phyloP scores from a whole-genome alignment of 2,113 vertebrate species.

The Eurypyga helias region DNA sequence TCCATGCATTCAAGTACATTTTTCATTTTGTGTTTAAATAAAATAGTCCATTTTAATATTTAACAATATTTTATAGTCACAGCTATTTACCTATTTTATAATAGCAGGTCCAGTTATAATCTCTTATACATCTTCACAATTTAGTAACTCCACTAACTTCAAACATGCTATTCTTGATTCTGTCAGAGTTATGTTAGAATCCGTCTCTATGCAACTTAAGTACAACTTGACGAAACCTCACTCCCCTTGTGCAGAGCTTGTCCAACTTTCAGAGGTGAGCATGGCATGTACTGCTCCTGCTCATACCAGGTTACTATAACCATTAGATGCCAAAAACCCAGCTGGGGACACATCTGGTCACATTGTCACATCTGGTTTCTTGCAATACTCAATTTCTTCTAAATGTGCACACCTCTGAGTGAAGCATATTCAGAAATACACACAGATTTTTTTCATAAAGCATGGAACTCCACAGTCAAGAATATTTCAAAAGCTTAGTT shows the following conservation, averaged over 20 bases:
- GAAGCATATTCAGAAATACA: constrained; percentile 1
- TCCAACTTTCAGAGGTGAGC: not conserved
- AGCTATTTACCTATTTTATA: not conserved
- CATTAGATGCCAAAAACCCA: constrained; percentile 14
- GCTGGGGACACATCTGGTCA: not conserved
- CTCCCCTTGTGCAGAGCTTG: not conserved
- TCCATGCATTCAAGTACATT: not conserved
- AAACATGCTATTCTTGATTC: not conserved
- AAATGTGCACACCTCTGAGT: not conserved
- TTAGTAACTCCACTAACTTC: not conserved
- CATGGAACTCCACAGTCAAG: constrained; percentile 32
- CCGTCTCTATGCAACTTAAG: not conserved
- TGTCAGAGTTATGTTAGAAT: not conserved
- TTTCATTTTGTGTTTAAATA: not conserved
- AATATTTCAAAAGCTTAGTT: constrained; percentile 57
- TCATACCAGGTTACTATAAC: not conserved
- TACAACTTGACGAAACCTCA: not conserved
- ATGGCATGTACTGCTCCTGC: not conserved
- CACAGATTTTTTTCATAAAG: constrained; percentile 18
- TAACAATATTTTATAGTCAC: not conserved
- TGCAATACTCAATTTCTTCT: constrained; percentile 16
- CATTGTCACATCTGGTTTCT: not conserved
- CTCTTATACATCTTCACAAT: not conserved
- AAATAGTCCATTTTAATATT: not conserved
- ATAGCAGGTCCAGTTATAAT: not conserved